Percentiles rank a stretch among this genome's conserved stretches.
Conservation (phyloP, 2,888 invertebrate genomes). For the Aspidiotus rigidus region DNA sequence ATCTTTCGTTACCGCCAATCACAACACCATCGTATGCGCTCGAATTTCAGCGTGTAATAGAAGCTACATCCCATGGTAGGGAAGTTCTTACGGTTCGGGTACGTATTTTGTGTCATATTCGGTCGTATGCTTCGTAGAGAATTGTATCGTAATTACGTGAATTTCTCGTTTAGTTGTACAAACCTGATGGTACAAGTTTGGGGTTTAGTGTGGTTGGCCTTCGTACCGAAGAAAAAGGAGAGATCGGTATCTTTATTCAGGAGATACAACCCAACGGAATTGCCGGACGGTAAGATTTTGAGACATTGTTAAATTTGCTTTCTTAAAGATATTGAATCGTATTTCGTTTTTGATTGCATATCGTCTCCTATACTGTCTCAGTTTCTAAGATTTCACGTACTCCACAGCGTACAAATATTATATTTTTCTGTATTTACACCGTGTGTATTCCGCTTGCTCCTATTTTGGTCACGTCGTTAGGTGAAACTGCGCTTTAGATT, state of each 20-base stretch:
- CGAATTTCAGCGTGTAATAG: slow-evolving; percentile 50
- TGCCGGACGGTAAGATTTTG: slow-evolving; percentile 51
- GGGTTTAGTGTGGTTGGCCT: slow-evolving; percentile 62
- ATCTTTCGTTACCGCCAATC: slow-evolving; percentile 46
- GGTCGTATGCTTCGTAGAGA: not conserved
- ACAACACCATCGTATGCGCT: slow-evolving; percentile 49
- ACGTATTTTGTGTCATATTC: not conserved
- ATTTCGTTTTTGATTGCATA: no score
- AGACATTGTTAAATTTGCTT: slow-evolving; percentile 19
- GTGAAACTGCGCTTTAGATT: no score
- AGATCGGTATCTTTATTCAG: slow-evolving; percentile 57
- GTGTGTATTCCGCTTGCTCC: no score
- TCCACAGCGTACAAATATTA: no score
- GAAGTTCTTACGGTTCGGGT: slow-evolving; percentile 48
- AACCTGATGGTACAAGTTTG: slow-evolving; percentile 57
- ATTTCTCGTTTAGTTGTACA: slow-evolving; percentile 47
- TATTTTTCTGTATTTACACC: no score
- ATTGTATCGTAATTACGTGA: not conserved
- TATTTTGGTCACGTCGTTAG: no score
- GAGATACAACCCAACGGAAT: slow-evolving; percentile 57
- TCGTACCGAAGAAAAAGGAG: slow-evolving; percentile 53
- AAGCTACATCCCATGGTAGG: slow-evolving; percentile 51
- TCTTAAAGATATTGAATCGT: not conserved
- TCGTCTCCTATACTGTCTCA: no score
- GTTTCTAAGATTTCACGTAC: no score